Evolutionary conservation across 2,113 vertebrate genomes (phyloP).

Genomic region (Camarhynchus parvulus): DNA sequence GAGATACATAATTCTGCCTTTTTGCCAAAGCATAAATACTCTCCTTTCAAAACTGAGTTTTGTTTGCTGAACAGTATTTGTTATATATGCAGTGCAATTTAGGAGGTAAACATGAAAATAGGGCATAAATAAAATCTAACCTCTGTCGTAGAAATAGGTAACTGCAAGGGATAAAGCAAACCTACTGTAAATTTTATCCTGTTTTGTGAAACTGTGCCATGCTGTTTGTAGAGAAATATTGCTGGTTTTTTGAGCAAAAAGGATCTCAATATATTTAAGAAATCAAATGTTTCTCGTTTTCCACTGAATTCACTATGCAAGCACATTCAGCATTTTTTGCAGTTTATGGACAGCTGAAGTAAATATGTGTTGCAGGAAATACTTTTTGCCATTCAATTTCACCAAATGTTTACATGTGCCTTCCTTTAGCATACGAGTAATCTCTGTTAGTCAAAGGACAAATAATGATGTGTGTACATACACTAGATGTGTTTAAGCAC

Average conservation of each 20-base stretch:
- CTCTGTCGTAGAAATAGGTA: neutral
- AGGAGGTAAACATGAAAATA: neutral
- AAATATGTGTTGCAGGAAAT: neutral
- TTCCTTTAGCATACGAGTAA: neutral
- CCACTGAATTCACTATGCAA: neutral
- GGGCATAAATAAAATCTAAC: neutral
- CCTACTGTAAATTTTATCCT: neutral
- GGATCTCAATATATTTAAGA: neutral
- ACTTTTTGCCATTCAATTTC: neutral
- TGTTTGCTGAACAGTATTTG: neutral
- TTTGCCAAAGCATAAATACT: neutral
- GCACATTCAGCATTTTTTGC: neutral
- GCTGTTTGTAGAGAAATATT: neutral
- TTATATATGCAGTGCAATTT: neutral
- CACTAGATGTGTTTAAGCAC: neutral
- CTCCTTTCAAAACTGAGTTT: neutral
- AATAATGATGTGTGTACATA: accelerated
- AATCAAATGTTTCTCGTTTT: neutral
- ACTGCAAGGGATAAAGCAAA: neutral
- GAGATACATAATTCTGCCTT: neutral
- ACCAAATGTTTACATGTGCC: neutral
- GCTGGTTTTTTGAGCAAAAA: neutral
- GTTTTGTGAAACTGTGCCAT: neutral
- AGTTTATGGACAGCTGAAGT: neutral
- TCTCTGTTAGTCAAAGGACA: neutral